Conservation (phyloP, 2,113 vertebrate genomes). For the Nansenia antarctica region DNA sequence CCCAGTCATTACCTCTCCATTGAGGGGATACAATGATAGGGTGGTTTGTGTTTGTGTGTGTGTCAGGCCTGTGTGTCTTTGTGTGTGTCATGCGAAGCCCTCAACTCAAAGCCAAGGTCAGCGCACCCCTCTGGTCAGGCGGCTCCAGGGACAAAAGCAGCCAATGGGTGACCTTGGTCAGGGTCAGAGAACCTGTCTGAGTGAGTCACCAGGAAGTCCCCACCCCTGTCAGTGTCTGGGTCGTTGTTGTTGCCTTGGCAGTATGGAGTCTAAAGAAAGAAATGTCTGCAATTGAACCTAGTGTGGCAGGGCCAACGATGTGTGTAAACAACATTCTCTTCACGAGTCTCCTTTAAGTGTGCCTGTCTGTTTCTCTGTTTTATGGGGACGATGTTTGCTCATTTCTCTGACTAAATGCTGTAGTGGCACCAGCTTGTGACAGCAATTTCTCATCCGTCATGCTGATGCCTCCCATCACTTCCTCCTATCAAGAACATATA, state of each 20-base stretch:
- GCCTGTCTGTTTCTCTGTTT: not conserved
- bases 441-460: no score
- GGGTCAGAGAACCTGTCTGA: slow-evolving; percentile 21
- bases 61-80: not conserved
- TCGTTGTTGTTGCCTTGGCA: not conserved
- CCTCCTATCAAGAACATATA: no score
- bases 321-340: not conserved
- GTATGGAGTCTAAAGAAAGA: not conserved
- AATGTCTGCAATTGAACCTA: not conserved
- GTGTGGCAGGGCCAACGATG: not conserved
- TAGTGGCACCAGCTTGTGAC: no score
- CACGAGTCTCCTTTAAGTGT: not conserved
- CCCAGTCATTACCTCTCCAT: slow-evolving; percentile 47
- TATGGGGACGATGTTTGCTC: no score
- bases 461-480: no score
- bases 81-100: not conserved
- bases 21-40: slow-evolving; percentile 40
- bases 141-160: slow-evolving; percentile 6
- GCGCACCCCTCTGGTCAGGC: slow-evolving; percentile 4
- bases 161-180: slow-evolving; percentile 26
- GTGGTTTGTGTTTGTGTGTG: not conserved
- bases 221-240: not conserved
- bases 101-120: slow-evolving; percentile 41
- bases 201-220: not conserved
- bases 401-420: no score